Evolutionary conservation across 2,888 invertebrate genomes (phyloP), one percentile per base, ranked within the genome.

Genomic region (Sarcophaga carnaria): DNA sequence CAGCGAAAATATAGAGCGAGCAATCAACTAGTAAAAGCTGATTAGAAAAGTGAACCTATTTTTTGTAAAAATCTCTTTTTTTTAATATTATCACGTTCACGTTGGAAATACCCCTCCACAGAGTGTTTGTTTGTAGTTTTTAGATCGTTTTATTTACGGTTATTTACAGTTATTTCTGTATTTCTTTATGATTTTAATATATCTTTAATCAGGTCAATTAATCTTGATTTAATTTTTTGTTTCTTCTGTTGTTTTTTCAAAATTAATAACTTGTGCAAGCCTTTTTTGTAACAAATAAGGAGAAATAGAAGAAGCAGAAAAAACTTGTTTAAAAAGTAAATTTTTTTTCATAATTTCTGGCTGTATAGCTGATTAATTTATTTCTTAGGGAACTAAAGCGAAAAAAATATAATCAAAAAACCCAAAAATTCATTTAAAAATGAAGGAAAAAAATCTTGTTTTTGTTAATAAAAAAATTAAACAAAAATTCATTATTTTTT

Each of bases 281-380:
- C 67, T 79, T 79, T 80, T 83, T 79, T 71, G n/a, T 71, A 37
- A 49, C 66, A 49, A 66, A 66, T 37, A 37, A 37, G 37, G 37
- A 37, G 37, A 37, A 37, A 37, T 37, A 37, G 10, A 37, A 37
- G 37, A 37, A 37, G 37, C 62, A 37, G 0, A 27, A 62, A 69
- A 83, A 84, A 76, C 80, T 75, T 75, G 84, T 84, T 84, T 74
- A n/a, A 54, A 74, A 78, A 75, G 3, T 62, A 22, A 6, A 8
- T 45, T 14, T 75, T 70, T 75, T 80, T 64, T 20, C 14, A 75
- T 75, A 80, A 80, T 84, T 75, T 84, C 70, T 59, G 14, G 27
- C 11, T 12, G 37, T 66, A 66, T 47, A 60, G 49, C 27, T 75
- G 80, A 76, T 66, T 66, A 80, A 80, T 80, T 80, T 80, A 59